phyloP scores from a whole-genome alignment of 2,797 vertebrate genomes.

The Sternotherus odoratus region DNA sequence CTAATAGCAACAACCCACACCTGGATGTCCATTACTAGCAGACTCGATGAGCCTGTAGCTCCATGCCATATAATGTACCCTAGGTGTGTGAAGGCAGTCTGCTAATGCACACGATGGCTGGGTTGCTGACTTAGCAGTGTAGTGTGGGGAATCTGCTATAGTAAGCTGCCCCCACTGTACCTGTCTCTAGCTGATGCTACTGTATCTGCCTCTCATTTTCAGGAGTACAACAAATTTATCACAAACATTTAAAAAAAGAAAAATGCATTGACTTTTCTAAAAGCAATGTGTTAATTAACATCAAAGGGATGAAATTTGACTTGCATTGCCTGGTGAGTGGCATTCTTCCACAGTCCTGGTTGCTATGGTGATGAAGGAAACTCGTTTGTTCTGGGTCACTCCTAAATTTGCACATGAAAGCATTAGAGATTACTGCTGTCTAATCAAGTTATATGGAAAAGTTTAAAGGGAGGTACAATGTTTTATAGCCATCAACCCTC shows the following conservation, averaged over 20 bases:
- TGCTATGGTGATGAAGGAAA: slow-evolving; percentile 85
- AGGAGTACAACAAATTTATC: slow-evolving; percentile 79
- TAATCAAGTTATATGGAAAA: slow-evolving; percentile 87
- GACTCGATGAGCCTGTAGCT: background rate
- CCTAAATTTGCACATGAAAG: slow-evolving; percentile 87
- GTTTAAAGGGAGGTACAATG: slow-evolving; percentile 82
- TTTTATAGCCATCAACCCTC: slow-evolving; percentile 79
- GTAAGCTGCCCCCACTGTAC: background rate
- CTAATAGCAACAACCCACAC: background rate
- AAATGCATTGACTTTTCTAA: slow-evolving; percentile 83
- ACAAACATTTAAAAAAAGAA: slow-evolving; percentile 80
- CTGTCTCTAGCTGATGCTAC: slow-evolving; percentile 25
- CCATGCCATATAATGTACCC: background rate
- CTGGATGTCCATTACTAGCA: background rate
- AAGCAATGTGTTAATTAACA: slow-evolving; percentile 88
- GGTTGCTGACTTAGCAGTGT: background rate
- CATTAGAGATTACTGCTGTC: slow-evolving; percentile 85
- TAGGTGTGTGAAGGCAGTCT: background rate
- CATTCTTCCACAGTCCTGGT: slow-evolving; percentile 86
- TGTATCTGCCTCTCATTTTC: slow-evolving; percentile 62
- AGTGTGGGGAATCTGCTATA: background rate
- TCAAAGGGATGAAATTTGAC: slow-evolving; percentile 86
- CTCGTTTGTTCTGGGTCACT: slow-evolving; percentile 85
- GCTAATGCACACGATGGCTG: background rate
- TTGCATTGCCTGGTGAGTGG: slow-evolving; percentile 85